Base-by-base conservation (phyloP, 1,140 invertebrate genomes). In the Drosophila melanogaster region DNA sequence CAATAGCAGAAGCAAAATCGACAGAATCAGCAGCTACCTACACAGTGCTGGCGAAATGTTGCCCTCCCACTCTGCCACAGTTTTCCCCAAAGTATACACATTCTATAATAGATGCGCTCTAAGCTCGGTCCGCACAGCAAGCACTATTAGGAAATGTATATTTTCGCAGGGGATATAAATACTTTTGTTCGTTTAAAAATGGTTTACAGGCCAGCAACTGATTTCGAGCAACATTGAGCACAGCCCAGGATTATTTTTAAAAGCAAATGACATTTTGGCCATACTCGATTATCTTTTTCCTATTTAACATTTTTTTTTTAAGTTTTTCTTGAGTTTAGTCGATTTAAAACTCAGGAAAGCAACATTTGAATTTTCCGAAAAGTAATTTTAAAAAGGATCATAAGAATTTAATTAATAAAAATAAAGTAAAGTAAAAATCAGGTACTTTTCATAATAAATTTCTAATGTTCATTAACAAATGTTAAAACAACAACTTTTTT, bases 91-190 rank as follows among this genome's bases (percentile, higher is more conserved):
- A 49, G 54, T 47, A 81, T 81, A 81, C 67, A 81, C 46, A 81
- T 62, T 77, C 66, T 81, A 77, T 81, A 81, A 47, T 81, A 77
- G 66, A 81, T 73, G 62, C 55, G 24, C 35, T 49, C 19, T n/a
- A 43, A 53, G 65, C 40, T 69, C 11, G 24, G 60, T 8, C 30
- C 12, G 22, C 37, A 15, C 47, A 60, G 22, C 26, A 44, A 64
- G 35, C 51, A 44, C 54, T 33, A 43, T 35, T 40, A 17, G 24
- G 22, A 47, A n/a, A 56, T 38, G n/a, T 35, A 49, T 24, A 57
- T 19, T 11, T 8, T 10, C 35, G 15, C 7, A 0, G 3, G 10
- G 22, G 19, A n/a, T 67, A 4, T 38, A 56, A 35, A 33, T 66
- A 56, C 24, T 12, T 40, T 19, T 59, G 17, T 57, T 12, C 19